Evolutionary conservation across 2,888 invertebrate species (phyloP), one percentile per base, ranked within the genome.

Genomic region (Chymomyza amoena): DNA sequence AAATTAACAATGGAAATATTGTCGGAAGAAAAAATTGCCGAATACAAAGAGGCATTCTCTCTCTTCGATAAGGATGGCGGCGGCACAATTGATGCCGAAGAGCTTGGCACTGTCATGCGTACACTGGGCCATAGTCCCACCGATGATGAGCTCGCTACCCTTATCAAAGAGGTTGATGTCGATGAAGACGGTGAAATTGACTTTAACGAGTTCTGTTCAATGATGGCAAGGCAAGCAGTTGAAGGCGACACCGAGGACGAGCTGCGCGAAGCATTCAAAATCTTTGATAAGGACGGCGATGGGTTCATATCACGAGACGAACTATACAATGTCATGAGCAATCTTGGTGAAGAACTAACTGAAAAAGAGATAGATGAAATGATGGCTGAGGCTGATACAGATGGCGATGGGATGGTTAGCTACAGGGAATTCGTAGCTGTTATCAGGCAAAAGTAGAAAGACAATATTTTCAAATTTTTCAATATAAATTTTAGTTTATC

Each of bases 21-120:
- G 92, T 98, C 98, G 92, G 98, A 98, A 93, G 98, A 98, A 94
- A 98, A 99, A 94, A 97, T 98, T 93, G 97, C 97, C 89, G 99
- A 99, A 93, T 99, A 99, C 95, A 99, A 98, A 94, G 99, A 99
- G 93, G 99, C 99, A 89, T 99, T 99, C 93, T 97, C 97, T 93
- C 95, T 99, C 92, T 99, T 99, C 93, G 99, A 99, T 93, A 99
- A 99, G 94, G 98, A 98, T 92, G 98, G 98, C 78, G 98, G 98
- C 93, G 99, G 99, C 92, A 97, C 97, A 92, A 99, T 99, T 93
- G 98, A 98, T 90, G 98, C 98, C 92, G 98, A 98, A 94, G 99
- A 99, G 94, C 94, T 99, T 94, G 99, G 99, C 90, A 98, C 98
- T 90, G 98, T 99, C 88, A 98, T 99, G 98, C 94, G 98, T 92